Conservation (phyloP, 2,113 vertebrate genomes). For the Zootoca vivipara region DNA sequence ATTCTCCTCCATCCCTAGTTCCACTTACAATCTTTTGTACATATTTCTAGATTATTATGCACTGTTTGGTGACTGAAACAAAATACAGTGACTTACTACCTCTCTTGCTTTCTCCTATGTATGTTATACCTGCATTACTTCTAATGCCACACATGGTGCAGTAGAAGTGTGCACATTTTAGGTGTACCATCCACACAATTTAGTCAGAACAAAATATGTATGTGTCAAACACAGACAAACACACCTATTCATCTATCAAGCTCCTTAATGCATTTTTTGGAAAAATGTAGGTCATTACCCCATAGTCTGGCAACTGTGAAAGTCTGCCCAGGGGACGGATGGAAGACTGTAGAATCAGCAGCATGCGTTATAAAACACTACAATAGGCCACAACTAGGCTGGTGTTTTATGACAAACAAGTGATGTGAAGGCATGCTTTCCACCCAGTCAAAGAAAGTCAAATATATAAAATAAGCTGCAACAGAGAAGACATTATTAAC, state of each 20-base stretch:
- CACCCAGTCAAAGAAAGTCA: background rate
- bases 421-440: background rate
- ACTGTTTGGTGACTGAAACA: background rate
- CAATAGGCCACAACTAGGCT: background rate
- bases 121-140: background rate
- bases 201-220: background rate
- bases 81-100: background rate
- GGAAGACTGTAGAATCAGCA: conserved; percentile 12
- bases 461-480: background rate
- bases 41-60: background rate
- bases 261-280: background rate
- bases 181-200: background rate
- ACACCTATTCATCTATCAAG: background rate
- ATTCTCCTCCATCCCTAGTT: too few relatives aligned
- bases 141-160: background rate
- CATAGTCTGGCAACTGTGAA: conserved; percentile 13
- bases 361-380: background rate
- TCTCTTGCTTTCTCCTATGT: background rate
- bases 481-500: background rate
- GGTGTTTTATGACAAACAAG: background rate
- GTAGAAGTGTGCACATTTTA: background rate
- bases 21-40: background rate
- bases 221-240: background rate
- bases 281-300: conserved; percentile 19
- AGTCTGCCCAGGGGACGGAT: background rate